Evolutionary conservation across 2,113 vertebrate genomes (phyloP).

Genomic region (Candoia aspera): DNA sequence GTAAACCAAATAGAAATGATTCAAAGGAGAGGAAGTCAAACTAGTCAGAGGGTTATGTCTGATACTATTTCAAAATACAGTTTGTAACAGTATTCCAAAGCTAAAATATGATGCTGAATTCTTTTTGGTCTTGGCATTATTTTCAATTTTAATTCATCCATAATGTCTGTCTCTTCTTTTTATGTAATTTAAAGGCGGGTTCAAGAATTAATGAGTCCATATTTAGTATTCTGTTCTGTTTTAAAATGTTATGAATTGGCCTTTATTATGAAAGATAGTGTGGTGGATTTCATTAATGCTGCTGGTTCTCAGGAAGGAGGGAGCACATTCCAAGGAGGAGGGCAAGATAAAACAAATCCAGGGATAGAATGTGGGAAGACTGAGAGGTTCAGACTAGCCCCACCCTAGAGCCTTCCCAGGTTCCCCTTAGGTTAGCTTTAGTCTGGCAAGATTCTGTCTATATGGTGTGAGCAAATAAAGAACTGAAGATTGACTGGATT

Average conservation of each 20-base stretch:
- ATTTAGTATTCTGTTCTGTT: not conserved
- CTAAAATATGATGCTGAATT: slow-evolving; percentile 7
- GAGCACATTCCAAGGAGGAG: too few relatives aligned
- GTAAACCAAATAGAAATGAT: not conserved
- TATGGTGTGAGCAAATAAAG: too few relatives aligned
- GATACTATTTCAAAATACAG: not conserved
- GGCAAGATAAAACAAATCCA: too few relatives aligned
- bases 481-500: too few relatives aligned
- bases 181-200: not conserved
- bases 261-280: not conserved
- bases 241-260: not conserved
- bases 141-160: slow-evolving; percentile 21
- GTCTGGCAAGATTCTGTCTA: too few relatives aligned
- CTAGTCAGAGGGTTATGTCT: not conserved
- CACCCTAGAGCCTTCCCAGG: too few relatives aligned
- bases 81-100: slow-evolving; percentile 31
- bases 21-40: slow-evolving; percentile 18
- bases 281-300: too few relatives aligned
- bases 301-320: too few relatives aligned
- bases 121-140: slow-evolving; percentile 5
- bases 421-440: too few relatives aligned
- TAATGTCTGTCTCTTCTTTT: slow-evolving; percentile 21
- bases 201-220: not conserved
- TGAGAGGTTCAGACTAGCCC: too few relatives aligned
- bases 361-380: too few relatives aligned